Evolutionary conservation across 2,888 invertebrate genomes (phyloP).

Genomic region (Dichetophora obliterata): DNA sequence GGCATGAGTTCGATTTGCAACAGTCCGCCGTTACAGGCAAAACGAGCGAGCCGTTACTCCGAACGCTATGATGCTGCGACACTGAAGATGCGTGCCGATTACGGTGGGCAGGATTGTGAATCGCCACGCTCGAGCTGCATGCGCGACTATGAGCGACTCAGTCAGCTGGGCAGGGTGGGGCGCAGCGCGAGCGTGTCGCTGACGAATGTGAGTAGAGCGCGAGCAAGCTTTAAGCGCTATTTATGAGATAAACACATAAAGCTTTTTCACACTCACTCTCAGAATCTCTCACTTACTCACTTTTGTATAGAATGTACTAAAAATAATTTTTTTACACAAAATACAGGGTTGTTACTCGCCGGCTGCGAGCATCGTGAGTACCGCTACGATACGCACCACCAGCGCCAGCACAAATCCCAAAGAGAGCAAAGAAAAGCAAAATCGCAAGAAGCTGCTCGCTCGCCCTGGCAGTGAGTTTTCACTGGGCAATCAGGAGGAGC

Average conservation of each 20-base stretch:
- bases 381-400: conserved; percentile 78
- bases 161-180: conserved; percentile 46
- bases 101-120: conserved; percentile 56
- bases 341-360: conserved; percentile 80
- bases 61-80: conserved; percentile 65
- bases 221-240: not conserved
- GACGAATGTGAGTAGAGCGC: conserved; percentile 62
- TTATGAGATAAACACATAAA: too few species aligned
- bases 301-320: not conserved
- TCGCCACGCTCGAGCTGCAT: conserved; percentile 60
- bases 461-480: conserved; percentile 84
- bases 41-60: conserved; percentile 63
- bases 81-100: conserved; percentile 51
- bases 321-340: conserved; percentile 20
- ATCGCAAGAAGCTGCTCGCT: conserved; percentile 78
- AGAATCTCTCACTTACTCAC: not conserved
- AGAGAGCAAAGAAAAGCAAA: conserved; percentile 83
- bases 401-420: conserved; percentile 73
- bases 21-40: conserved; percentile 59
- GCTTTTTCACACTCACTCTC: not conserved
- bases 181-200: conserved; percentile 61
- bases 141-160: conserved; percentile 52
- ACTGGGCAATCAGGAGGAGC: conserved; percentile 79
- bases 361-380: conserved; percentile 76
- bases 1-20: conserved; percentile 67